Evolutionary conservation across 2,797 vertebrate genomes (phyloP).

Genomic region (Coluber constrictor): DNA sequence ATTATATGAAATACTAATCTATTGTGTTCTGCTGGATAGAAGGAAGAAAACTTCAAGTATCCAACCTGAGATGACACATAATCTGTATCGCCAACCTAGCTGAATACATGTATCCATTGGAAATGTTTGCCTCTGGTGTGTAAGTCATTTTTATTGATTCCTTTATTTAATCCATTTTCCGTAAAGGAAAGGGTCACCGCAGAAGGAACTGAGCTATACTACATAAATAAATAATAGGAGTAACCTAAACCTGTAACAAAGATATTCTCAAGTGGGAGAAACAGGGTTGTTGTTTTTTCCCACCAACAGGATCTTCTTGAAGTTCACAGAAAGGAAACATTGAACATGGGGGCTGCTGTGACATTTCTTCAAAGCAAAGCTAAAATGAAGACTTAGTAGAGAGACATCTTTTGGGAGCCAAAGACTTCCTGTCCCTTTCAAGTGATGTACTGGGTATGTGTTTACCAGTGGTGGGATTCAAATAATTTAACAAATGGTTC

Average conservation of each 20-base stretch:
- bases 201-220: background rate
- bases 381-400: background rate
- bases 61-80: background rate
- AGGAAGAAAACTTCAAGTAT: background rate
- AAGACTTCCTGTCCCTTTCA: background rate
- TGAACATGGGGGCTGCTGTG: background rate
- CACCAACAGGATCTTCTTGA: background rate
- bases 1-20: background rate
- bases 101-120: background rate
- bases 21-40: background rate
- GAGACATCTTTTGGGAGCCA: background rate
- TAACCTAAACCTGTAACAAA: conserved; percentile 11
- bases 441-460: background rate
- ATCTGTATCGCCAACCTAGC: background rate
- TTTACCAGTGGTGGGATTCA: background rate
- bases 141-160: conserved; percentile 23
- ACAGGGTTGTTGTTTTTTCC: background rate
- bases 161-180: conserved; percentile 26
- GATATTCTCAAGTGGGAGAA: background rate
- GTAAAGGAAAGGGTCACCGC: conserved; percentile 7
- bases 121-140: background rate
- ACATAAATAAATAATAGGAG: conserved; percentile 28
- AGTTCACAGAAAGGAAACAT: background rate
- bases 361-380: background rate
- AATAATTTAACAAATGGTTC: too few relatives aligned